Evolutionary conservation across 2,888 invertebrate species (phyloP).

Genomic region (Cryptus viduatorius): DNA sequence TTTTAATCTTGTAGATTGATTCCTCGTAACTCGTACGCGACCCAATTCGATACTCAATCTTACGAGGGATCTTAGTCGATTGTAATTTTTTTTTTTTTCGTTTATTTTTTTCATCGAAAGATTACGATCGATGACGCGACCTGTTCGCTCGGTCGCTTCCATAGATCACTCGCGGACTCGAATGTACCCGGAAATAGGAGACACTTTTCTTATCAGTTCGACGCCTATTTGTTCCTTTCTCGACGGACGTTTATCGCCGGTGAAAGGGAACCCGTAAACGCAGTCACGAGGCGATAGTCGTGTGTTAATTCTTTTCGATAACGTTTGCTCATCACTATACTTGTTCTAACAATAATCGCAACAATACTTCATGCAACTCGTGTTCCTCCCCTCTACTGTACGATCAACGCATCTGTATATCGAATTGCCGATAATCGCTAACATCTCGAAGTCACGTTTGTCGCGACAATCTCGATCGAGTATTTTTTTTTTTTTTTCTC

Average conservation of each 20-base stretch:
- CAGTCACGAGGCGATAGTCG: background rate
- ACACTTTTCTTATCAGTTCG: slow-evolving; percentile 1
- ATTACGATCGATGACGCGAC: slow-evolving; percentile 49
- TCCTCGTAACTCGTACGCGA: slow-evolving; percentile 46
- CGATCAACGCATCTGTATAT: background rate
- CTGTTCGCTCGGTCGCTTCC: background rate
- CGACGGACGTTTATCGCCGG: background rate
- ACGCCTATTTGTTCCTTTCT: slow-evolving; percentile 12
- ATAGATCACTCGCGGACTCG: background rate
- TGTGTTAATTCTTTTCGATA: background rate
- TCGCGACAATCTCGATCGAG: background rate
- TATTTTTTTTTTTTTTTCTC: background rate
- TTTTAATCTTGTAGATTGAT: slow-evolving; percentile 46
- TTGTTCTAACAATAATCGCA: background rate
- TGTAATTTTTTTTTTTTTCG: background rate
- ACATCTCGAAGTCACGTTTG: background rate
- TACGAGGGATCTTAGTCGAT: slow-evolving; percentile 26
- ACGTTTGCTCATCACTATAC: background rate
- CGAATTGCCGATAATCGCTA: slow-evolving; percentile 2
- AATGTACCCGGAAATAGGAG: slow-evolving; percentile 25
- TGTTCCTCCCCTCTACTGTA: background rate
- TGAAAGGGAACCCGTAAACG: background rate
- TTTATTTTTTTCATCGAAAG: background rate
- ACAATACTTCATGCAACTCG: background rate
- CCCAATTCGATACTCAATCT: slow-evolving; percentile 63